Evolutionary conservation across 1,140 invertebrate species (phyloP), one percentile per base, ranked within the genome.

Genomic region (Gerris buenoi): DNA sequence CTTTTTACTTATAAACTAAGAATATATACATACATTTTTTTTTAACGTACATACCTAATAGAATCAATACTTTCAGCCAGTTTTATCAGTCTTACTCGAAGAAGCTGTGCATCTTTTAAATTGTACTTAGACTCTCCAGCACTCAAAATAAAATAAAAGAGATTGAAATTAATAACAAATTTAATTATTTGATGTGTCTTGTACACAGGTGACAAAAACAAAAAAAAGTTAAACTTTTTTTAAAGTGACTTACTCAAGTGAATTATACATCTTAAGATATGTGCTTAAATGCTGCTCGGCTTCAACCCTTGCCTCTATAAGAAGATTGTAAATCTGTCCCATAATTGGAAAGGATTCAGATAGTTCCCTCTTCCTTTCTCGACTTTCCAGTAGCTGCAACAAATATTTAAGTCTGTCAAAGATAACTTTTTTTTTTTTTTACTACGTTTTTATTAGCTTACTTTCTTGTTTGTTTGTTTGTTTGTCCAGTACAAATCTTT

Each of bases 41-140:
- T n/a, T n/a, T n/a, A n/a, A n/a, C n/a, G n/a, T n/a, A n/a, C 33
- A 71, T 76, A 84, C 80, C 84, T 84, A n/a, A 84, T 70, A 27
- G 73, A 74, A 79, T 97, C 94, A 68, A 97, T 90, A 63, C 84
- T 85, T 76, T 96, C 93, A 1, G 91, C 93, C 62, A 93, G 80
- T 75, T 88, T 89, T 0, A 90, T 85, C 18, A 98, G 86, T 73
- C 90, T 89, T 1, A 85, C 81, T 69, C 92, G 81, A 67, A 95
- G 77, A 14, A 87, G 81, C 75, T 92, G 88, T 13, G 92, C 91
- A 76, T 95, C 89, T 33, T 84, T 79, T 26, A 97, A 75, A 67
- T 86, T 86, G 72, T 93, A 95, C 0, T 85, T 90, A 0, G 87
- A 86, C 79, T 98, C 94, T 62, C 95, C 95, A 68, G 86, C 83